A percentile compares a stretch with the other conserved stretches of the same genome.
Evolutionary conservation across 2,888 invertebrate genomes (phyloP).

Genomic region (Platycnemis pennipes): DNA sequence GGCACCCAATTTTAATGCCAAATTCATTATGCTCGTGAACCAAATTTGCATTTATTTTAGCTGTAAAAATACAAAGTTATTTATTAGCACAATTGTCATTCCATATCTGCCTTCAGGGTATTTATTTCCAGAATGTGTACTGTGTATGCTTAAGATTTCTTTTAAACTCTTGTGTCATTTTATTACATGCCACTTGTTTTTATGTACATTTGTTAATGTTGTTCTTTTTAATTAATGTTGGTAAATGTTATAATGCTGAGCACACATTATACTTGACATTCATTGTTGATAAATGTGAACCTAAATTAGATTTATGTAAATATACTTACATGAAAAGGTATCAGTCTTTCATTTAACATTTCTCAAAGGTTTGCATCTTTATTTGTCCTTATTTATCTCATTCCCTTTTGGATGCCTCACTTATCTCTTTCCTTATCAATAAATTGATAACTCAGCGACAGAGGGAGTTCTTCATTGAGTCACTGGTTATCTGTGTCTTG

Average conservation of each 20-base stretch:
- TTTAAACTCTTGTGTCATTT: neutral
- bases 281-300: neutral
- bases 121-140: constrained; percentile 18
- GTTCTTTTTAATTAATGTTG: neutral
- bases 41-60: constrained; percentile 43
- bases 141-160: neutral
- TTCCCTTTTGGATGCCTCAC: neutral
- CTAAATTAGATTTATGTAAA: constrained; percentile 22
- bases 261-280: neutral
- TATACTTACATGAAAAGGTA: constrained; percentile 3
- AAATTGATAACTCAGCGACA: constrained; percentile 14
- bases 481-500: neutral
- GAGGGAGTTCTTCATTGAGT: neutral
- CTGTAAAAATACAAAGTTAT: neutral
- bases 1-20: neutral
- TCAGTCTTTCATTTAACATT: neutral
- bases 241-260: neutral
- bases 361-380: neutral
- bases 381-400: constrained; percentile 9
- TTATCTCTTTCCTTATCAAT: constrained; percentile 49
- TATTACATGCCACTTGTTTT: neutral
- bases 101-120: neutral
- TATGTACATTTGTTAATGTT: neutral
- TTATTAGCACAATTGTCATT: neutral
- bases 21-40: constrained; percentile 1